Evolutionary conservation across 2,888 invertebrate genomes (phyloP), one percentile per base, ranked within the genome.

Genomic region (Diaprepes abbreviatus): DNA sequence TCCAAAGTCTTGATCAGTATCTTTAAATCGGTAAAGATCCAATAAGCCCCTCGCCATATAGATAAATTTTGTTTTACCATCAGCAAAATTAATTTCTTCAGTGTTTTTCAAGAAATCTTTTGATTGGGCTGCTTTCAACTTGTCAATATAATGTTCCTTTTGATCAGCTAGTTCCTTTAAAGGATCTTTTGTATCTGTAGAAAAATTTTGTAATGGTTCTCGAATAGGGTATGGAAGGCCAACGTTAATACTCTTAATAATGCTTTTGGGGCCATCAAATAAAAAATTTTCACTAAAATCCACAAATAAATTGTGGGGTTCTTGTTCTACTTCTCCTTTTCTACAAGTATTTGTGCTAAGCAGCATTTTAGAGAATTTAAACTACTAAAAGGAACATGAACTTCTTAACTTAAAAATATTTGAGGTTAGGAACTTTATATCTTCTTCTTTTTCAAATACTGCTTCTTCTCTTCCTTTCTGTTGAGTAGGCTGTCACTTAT

Each of bases 151-250:
- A 10, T 68, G 40, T 16, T 60, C 33, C 52, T 73, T 74, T 10
- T 71, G 66, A 10, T 71, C 28, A 14, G 73, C 28, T n/a, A 62
- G 35, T 21, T 66, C 35, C 35, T 57, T 54, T 31, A 71, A 19
- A 12, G 38, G 58, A 73, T 52, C 43, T 72, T 70, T 40, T 31
- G 48, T 10, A 60, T 75, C 67, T 0, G 10, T 12, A 43, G 71
- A 68, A 3, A 64, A 55, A 7, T 45, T 43, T 48, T 58, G 64
- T 6, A 73, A 59, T 2, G 74, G 74, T 28, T 58, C 45, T 17
- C 71, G 71, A 12, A 75, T 63, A 3, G 77, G 76, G 59, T 73
- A 76, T 5, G 77, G 76, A 9, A 76, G 35, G 28, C 70, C 73
- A 16, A 75, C 59, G 38, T 69, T 21, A 19, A 73, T 3, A 17